Percentiles rank a stretch among this genome's conserved stretches.
phyloP scores from a whole-genome alignment of 2,797 vertebrate genomes.

The Danio tinwini region DNA sequence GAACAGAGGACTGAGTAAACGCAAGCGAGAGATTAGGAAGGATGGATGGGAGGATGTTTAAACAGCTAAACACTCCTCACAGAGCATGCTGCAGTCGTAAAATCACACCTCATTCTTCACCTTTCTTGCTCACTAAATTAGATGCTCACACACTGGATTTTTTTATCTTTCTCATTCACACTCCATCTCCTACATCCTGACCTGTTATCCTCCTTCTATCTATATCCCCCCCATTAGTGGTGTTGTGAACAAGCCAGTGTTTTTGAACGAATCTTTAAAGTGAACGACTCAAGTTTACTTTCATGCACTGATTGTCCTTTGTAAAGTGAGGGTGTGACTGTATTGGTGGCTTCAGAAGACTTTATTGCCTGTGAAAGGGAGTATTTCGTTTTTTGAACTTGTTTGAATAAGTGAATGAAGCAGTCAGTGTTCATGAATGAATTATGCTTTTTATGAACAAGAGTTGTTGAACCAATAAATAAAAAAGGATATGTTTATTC shows the following conservation, averaged over 20 bases:
- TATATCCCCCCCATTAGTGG: slow-evolving; percentile 19
- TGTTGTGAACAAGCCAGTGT: background rate
- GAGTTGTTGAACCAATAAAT: background rate
- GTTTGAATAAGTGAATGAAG: no score
- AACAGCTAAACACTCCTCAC: slow-evolving; percentile 36
- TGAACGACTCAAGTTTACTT: background rate
- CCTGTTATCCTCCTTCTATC: slow-evolving; percentile 32
- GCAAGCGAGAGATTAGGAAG: slow-evolving; percentile 22
- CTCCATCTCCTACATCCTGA: slow-evolving; percentile 35
- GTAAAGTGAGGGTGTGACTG: background rate
- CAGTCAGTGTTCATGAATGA: background rate
- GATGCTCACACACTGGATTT: slow-evolving; percentile 28
- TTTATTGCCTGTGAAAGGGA: background rate
- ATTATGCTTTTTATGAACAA: background rate
- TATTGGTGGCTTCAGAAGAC: background rate
- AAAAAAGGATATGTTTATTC: background rate
- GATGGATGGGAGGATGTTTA: slow-evolving; percentile 49
- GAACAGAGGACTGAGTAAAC: slow-evolving; percentile 42
- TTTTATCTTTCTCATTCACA: slow-evolving; percentile 35
- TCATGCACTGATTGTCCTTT: background rate
- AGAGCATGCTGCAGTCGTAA: slow-evolving; percentile 3
- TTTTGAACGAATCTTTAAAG: slow-evolving; percentile 18
- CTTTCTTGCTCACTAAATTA: slow-evolving; percentile 25
- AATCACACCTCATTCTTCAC: slow-evolving; percentile 41
- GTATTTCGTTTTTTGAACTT: no score